Evolutionary conservation across 2,888 invertebrate genomes (phyloP).

Genomic region (Osmoderma eremita): DNA sequence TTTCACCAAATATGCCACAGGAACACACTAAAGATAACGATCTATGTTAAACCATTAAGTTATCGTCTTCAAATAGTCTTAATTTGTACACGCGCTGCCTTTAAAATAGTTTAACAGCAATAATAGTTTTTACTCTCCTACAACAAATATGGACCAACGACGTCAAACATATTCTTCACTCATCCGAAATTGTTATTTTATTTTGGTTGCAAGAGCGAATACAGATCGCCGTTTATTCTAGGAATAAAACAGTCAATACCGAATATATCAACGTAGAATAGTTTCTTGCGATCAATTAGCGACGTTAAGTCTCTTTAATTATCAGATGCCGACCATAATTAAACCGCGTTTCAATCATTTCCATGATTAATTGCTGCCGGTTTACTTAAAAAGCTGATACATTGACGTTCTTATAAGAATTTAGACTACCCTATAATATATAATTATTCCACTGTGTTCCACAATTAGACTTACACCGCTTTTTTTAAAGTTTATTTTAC

Average conservation of each 20-base stretch:
- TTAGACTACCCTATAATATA: no score
- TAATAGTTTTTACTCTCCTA: no score
- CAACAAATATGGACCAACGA: background rate
- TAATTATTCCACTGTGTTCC: no score
- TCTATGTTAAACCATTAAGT: no score
- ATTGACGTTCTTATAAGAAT: constrained; percentile 1
- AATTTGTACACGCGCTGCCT: no score
- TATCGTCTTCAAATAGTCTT: no score
- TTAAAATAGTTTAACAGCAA: no score
- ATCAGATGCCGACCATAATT: constrained; percentile 28
- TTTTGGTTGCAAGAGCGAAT: constrained; percentile 10
- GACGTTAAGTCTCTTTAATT: constrained; percentile 29
- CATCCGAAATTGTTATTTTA: constrained; percentile 24
- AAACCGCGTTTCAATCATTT: constrained; percentile 16
- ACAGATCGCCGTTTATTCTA: constrained; percentile 5
- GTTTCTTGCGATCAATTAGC: constrained; percentile 34
- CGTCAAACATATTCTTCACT: background rate
- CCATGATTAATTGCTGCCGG: constrained; percentile 19
- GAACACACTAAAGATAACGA: no score
- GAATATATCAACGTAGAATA: constrained; percentile 17
- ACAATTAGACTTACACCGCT: background rate
- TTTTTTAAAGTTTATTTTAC: no score
- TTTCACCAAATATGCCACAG: no score
- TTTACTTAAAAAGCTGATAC: constrained; percentile 21
- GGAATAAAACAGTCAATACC: background rate